Base-by-base conservation (phyloP, 2,113 vertebrate genomes). In the Scytalopus superciliaris region DNA sequence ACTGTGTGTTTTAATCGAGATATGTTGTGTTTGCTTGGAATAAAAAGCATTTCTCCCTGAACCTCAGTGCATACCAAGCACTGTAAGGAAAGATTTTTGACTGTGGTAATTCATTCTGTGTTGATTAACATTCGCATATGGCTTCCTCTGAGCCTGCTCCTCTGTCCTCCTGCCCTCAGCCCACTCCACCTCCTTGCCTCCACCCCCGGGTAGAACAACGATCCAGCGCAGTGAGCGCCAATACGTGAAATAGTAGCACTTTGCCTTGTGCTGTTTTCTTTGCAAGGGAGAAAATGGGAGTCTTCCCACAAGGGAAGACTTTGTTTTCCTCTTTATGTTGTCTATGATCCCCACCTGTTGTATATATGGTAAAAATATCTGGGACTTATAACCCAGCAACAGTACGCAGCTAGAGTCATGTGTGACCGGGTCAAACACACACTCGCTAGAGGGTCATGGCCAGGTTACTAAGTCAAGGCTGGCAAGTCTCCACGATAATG, bases 391-490 rank as follows among this genome's bases (percentile, higher is more conserved):
- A 76, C 94, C 95, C 96, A 92, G 97, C 97, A 97, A 96, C 97
- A 95, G 96, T 93, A 92, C 75, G 40, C 89, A 90, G 97, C 96
- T 95, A 91, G 97, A 96, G 89, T 95, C 96, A 95, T 87, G 62
- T 89, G 93, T 98, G 98, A 98, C 98, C 97, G 77, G 97, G 98
- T 97, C 97, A 98, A 91, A 94, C 87, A 97, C 97, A 97, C 98
- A 97, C 97, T 96, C 93, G 79, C 95, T 97, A 57, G 53, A 95
- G 98, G 98, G 98, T 98, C 98, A 98, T 70, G 96, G 97, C 95
- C 98, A 97, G 98, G 98, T 98, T 98, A 98, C 97, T 66, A 97
- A 98, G 97, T 97, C 98, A 97, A 96, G 97, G 90, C 96, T 97
- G 98, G 95, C 97, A 94, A 92, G 87, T 76, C 79, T 96, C 96